phyloP scores from a whole-genome alignment of 2,113 vertebrate species.

The Alces alces region DNA sequence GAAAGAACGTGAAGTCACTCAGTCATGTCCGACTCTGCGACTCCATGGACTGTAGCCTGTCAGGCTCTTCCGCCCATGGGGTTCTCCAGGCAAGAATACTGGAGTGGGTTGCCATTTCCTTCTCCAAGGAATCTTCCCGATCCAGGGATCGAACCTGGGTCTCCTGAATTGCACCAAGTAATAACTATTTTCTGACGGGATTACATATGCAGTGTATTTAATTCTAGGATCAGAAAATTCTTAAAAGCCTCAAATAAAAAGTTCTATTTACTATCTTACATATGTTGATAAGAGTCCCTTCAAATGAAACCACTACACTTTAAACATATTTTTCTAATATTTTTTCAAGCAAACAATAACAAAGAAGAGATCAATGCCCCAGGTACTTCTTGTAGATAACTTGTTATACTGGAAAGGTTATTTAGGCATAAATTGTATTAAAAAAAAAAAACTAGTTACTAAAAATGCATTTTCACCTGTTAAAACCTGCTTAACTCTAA shows the following conservation, averaged over 20 bases:
- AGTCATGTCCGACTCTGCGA: neutral
- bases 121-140: neutral
- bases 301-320: neutral
- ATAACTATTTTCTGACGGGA: neutral
- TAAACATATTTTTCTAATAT: slow-evolving; percentile 6
- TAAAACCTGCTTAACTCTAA: slow-evolving; percentile 37
- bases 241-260: neutral
- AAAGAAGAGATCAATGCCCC: neutral
- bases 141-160: neutral
- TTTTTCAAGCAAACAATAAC: slow-evolving; percentile 16
- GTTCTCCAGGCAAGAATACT: neutral
- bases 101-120: neutral
- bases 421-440: slow-evolving; percentile 18
- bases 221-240: neutral
- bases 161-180: neutral
- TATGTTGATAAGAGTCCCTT: neutral
- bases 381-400: neutral
- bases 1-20: neutral
- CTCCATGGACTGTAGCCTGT: neutral
- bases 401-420: neutral
- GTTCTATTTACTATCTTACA: neutral
- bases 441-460: neutral
- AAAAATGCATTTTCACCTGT: slow-evolving; percentile 40
- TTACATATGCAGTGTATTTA: neutral
- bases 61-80: neutral